Conservation (phyloP, 2,797 vertebrate species). For the Echeneis naucrates region DNA sequence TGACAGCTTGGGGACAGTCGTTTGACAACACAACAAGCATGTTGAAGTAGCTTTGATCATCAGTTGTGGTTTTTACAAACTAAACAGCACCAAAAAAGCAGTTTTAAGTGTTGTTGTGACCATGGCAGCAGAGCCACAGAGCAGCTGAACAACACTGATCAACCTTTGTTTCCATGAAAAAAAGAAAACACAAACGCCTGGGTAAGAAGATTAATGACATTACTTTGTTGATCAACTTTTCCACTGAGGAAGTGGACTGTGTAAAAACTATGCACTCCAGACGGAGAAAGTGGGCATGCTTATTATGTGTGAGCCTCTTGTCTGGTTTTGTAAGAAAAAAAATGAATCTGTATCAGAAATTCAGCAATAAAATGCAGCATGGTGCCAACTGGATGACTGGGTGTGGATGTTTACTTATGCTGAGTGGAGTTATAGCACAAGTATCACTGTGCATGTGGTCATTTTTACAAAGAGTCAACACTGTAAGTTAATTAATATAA, state of each 20-base stretch:
- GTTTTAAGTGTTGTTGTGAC: slow-evolving; percentile 26
- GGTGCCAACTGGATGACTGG: slow-evolving; percentile 80
- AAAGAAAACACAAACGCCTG: slow-evolving; percentile 32
- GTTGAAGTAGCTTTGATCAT: slow-evolving; percentile 28
- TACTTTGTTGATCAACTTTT: slow-evolving; percentile 69
- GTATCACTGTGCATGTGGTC: neutral
- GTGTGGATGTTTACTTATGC: slow-evolving; percentile 36
- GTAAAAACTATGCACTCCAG: slow-evolving; percentile 89
- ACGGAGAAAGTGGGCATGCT: slow-evolving; percentile 83
- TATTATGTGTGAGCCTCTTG: slow-evolving; percentile 80
- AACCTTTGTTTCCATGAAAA: slow-evolving; percentile 56
- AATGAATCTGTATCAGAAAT: slow-evolving; percentile 76
- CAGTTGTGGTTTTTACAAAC: slow-evolving; percentile 33
- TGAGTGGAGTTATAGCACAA: neutral
- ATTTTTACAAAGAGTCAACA: neutral
- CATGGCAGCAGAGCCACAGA: slow-evolving; percentile 31
- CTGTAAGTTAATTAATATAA: too few species aligned
- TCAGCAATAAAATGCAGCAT: slow-evolving; percentile 91
- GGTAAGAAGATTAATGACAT: slow-evolving; percentile 52
- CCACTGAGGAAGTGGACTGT: slow-evolving; percentile 73
- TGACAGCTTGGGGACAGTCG: slow-evolving; percentile 25
- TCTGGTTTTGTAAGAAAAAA: slow-evolving; percentile 84
- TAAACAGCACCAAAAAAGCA: slow-evolving; percentile 36
- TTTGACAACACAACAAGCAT: slow-evolving; percentile 46
- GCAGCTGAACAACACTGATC: slow-evolving; percentile 46